These are phyloP conservation scores for Chlorospingus flavigularis DNA, from an alignment of 2,797 vertebrate species.

Conservation along the genomic window DNA sequence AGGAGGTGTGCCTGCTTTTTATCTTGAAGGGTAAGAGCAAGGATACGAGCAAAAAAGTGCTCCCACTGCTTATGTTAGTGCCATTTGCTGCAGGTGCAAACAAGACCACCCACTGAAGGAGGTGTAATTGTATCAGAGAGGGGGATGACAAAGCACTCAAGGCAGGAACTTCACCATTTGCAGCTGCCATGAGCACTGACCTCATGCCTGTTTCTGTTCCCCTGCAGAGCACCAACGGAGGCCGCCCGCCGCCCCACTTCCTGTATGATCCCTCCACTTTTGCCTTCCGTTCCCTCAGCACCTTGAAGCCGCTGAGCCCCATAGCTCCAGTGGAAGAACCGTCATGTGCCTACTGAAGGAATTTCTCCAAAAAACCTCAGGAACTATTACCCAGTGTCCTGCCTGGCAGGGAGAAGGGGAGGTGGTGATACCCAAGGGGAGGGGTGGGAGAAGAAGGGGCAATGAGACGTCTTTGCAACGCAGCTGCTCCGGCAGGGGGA, in stretches of 20 bases:
- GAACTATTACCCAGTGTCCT: slow-evolving; percentile 35
- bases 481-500: background rate
- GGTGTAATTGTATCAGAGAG: background rate
- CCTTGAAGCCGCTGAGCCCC: slow-evolving; percentile 84
- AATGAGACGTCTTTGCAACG: background rate
- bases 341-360: slow-evolving; percentile 79
- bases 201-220: slow-evolving; percentile 3
- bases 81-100: background rate
- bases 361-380: slow-evolving; percentile 65
- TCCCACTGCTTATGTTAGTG: background rate
- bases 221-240: slow-evolving; percentile 79
- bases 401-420: slow-evolving; percentile 10
- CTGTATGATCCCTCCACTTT: slow-evolving; percentile 89
- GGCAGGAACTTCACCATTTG: background rate
- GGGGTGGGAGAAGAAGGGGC: background rate
- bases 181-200: background rate
- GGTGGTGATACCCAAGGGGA: background rate
- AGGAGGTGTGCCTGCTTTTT: background rate
- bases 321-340: slow-evolving; percentile 85
- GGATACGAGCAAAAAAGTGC: background rate
- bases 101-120: background rate
- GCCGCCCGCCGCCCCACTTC: slow-evolving; percentile 80
- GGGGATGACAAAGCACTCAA: background rate
- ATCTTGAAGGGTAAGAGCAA: background rate
- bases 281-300: slow-evolving; percentile 88